A percentile compares a stretch with the other conserved stretches of the same genome.
Conservation (phyloP, 2,113 vertebrate species). For the Istiophorus platypterus region DNA sequence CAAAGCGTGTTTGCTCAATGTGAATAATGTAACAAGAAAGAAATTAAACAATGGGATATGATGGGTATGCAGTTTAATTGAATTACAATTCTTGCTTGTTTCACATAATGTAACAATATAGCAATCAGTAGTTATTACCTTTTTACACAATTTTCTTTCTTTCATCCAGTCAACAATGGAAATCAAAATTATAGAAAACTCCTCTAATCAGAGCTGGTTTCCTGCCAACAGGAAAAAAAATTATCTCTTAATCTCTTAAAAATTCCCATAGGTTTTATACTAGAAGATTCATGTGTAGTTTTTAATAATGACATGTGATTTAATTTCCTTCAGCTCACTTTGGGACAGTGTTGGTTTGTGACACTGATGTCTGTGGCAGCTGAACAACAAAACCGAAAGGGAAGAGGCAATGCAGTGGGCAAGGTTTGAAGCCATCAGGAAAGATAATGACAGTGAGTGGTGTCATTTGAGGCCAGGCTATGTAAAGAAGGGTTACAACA, state of each 20-base stretch:
- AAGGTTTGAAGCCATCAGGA: slow-evolving; percentile 32
- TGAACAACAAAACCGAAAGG: background rate
- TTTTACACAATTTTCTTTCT: slow-evolving; percentile 12
- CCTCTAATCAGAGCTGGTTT: slow-evolving; percentile 17
- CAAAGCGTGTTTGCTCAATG: slow-evolving; percentile 10
- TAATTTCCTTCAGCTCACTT: slow-evolving; percentile 14
- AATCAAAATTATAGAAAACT: slow-evolving; percentile 14
- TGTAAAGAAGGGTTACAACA: slow-evolving; percentile 52
- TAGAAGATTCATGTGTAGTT: background rate
- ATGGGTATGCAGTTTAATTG: slow-evolving; percentile 40
- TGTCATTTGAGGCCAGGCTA: slow-evolving; percentile 50
- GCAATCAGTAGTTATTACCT: slow-evolving; percentile 54
- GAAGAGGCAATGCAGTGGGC: background rate
- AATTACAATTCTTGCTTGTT: slow-evolving; percentile 2
- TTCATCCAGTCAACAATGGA: background rate
- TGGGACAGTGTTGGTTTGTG: background rate
- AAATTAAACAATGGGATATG: slow-evolving; percentile 40
- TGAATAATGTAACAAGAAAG: slow-evolving; percentile 6
- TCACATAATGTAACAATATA: slow-evolving; percentile 35
- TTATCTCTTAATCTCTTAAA: slow-evolving; percentile 15
- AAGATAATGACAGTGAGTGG: slow-evolving; percentile 44
- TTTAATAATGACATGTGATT: background rate
- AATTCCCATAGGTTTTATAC: slow-evolving; percentile 15
- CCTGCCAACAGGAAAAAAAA: slow-evolving; percentile 16
- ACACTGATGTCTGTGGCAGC: background rate